Percentiles rank a stretch among this genome's conserved stretches.
These are phyloP conservation scores for Lithosia quadra DNA, from an alignment of 2,888 invertebrate species.

Conservation along the genomic window DNA sequence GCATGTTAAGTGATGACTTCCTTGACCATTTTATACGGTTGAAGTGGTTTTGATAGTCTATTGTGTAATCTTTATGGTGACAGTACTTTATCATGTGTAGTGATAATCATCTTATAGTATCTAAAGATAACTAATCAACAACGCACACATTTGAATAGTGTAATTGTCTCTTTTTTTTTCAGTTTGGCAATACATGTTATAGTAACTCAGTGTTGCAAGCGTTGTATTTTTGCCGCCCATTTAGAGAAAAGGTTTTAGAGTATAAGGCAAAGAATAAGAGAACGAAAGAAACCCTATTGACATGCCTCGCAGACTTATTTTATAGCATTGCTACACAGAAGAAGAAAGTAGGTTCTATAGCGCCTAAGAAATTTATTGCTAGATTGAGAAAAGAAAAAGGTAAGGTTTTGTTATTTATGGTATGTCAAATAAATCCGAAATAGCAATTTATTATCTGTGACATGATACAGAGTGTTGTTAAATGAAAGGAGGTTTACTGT, in stretches of 20 bases:
- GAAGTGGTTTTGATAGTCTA: neutral
- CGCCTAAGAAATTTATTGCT: conserved; percentile 99
- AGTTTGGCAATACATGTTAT: conserved; percentile 99
- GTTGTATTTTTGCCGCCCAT: conserved; percentile 99
- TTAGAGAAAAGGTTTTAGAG: conserved; percentile 98
- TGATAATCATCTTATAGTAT: neutral
- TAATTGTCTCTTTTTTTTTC: conserved; percentile 65
- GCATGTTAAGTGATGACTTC: neutral
- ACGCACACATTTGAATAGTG: neutral
- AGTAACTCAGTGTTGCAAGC: conserved; percentile 99
- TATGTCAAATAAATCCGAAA: no score
- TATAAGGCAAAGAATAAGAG: conserved; percentile 98
- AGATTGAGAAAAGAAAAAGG: conserved; percentile 99
- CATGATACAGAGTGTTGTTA: neutral
- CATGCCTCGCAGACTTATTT: conserved; percentile 99
- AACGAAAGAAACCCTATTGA: conserved; percentile 98
- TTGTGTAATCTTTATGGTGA: neutral
- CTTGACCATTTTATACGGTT: no score
- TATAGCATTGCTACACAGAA: conserved; percentile 99
- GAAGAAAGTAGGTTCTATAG: conserved; percentile 99
- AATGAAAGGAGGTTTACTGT: no score
- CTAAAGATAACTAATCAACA: conserved; percentile 8
- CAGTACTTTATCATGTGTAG: neutral
- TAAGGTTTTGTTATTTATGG: conserved; percentile 60
- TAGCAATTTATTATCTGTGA: neutral